Conservation (phyloP, 2,888 invertebrate species). For the Eilema sororculum region DNA sequence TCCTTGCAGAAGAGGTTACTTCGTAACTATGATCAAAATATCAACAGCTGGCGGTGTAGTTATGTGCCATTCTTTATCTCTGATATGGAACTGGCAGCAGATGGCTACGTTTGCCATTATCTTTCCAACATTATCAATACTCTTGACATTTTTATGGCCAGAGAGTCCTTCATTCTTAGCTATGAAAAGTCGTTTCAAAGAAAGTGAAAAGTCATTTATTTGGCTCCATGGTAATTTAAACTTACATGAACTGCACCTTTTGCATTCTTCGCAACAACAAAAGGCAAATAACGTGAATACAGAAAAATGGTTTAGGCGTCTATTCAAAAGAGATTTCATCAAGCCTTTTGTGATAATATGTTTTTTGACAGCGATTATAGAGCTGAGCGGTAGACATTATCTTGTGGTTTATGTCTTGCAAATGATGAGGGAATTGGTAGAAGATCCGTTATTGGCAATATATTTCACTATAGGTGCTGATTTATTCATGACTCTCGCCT, state of each 20-base stretch:
- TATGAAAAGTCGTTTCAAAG: slow-evolving; percentile 57
- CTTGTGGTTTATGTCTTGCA: slow-evolving; percentile 56
- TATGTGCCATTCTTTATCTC: slow-evolving; percentile 55
- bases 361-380: slow-evolving; percentile 48
- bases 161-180: slow-evolving; percentile 65
- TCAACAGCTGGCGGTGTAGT: slow-evolving; percentile 51
- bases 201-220: slow-evolving; percentile 54
- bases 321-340: slow-evolving; percentile 55
- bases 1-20: slow-evolving; percentile 60
- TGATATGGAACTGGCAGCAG: slow-evolving; percentile 59
- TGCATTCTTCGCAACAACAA: slow-evolving; percentile 45
- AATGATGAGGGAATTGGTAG: slow-evolving; percentile 57
- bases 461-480: slow-evolving; percentile 61
- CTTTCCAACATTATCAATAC: slow-evolving; percentile 32
- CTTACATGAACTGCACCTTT: slow-evolving; percentile 51
- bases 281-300: slow-evolving; percentile 18
- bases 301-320: slow-evolving; percentile 33
- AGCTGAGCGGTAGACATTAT: slow-evolving; percentile 59
- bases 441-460: slow-evolving; percentile 49
- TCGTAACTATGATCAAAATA: slow-evolving; percentile 55
- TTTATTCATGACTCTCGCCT: slow-evolving; percentile 34
- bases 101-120: slow-evolving; percentile 49
- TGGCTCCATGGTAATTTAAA: slow-evolving; percentile 58
- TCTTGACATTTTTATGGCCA: slow-evolving; percentile 58
- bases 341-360: slow-evolving; percentile 52